phyloP scores from a whole-genome alignment of 2,797 vertebrate species.

The Rhodeus uyekii region DNA sequence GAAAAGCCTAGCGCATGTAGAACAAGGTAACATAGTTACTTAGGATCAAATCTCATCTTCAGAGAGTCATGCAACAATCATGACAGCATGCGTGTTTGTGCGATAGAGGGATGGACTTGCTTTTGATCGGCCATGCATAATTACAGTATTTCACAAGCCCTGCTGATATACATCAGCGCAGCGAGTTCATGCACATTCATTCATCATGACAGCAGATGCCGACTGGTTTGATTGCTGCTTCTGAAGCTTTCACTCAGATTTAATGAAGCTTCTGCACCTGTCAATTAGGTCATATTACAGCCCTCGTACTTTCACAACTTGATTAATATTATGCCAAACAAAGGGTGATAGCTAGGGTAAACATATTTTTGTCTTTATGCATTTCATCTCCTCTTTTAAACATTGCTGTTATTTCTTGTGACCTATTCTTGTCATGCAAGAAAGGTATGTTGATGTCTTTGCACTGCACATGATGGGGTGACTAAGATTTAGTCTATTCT shows the following conservation, averaged over 20 bases:
- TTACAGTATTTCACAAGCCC: slow-evolving; percentile 51
- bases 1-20: slow-evolving; percentile 45
- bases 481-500: no score
- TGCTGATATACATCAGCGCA: slow-evolving; percentile 40
- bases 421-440: background rate
- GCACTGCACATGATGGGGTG: background rate
- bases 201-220: slow-evolving; percentile 49
- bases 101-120: slow-evolving; percentile 33
- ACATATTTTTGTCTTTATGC: slow-evolving; percentile 14
- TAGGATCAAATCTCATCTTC: slow-evolving; percentile 52
- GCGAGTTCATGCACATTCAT: slow-evolving; percentile 29
- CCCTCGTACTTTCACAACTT: slow-evolving; percentile 32
- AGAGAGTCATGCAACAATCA: slow-evolving; percentile 47
- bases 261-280: slow-evolving; percentile 48
- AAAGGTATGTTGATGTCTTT: background rate
- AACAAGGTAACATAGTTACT: slow-evolving; percentile 42
- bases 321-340: slow-evolving; percentile 44
- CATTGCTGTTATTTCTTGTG: background rate
- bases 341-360: slow-evolving; percentile 36
- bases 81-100: slow-evolving; percentile 41
- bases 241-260: slow-evolving; percentile 52
- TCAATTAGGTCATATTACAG: slow-evolving; percentile 41
- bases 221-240: slow-evolving; percentile 35
- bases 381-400: background rate
- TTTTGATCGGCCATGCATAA: slow-evolving; percentile 49